Evolutionary conservation across 2,113 vertebrate genomes (phyloP).

Genomic region (Melanotaenia duboulayi): DNA sequence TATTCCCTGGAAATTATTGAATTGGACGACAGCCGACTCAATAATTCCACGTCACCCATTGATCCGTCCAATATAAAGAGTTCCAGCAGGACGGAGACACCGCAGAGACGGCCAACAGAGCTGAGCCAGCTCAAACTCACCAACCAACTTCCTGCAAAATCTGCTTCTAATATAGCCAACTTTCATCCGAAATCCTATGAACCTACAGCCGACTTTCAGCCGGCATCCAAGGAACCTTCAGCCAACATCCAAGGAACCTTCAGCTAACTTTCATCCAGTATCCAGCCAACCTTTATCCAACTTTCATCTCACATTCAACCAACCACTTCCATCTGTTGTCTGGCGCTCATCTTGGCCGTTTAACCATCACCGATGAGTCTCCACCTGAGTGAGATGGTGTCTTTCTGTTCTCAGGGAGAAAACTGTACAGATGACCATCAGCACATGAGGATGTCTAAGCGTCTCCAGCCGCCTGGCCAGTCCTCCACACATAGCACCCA

Average conservation of each 20-base stretch:
- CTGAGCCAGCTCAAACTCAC: neutral
- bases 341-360: too few species aligned
- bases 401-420: constrained; percentile 3
- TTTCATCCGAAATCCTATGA: neutral
- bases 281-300: too few species aligned
- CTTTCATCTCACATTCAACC: too few species aligned
- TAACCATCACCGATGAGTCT: neutral
- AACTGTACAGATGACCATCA: constrained; percentile 24
- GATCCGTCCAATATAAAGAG: constrained; percentile 20
- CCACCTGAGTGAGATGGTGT: neutral
- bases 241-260: neutral
- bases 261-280: too few species aligned
- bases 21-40: neutral
- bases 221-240: neutral
- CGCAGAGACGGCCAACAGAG: neutral
- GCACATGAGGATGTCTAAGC: neutral
- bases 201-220: neutral
- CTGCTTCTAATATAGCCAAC: too few species aligned
- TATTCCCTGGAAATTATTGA: constrained; percentile 8
- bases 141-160: fast-evolving
- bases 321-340: too few species aligned
- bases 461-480: neutral
- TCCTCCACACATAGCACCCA: neutral
- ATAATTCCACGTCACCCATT: constrained; percentile 3
- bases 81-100: neutral